A percentile compares a stretch with the other conserved stretches of the same genome.
Evolutionary conservation across 2,797 vertebrate genomes (phyloP).

Genomic region (Liasis olivaceus): DNA sequence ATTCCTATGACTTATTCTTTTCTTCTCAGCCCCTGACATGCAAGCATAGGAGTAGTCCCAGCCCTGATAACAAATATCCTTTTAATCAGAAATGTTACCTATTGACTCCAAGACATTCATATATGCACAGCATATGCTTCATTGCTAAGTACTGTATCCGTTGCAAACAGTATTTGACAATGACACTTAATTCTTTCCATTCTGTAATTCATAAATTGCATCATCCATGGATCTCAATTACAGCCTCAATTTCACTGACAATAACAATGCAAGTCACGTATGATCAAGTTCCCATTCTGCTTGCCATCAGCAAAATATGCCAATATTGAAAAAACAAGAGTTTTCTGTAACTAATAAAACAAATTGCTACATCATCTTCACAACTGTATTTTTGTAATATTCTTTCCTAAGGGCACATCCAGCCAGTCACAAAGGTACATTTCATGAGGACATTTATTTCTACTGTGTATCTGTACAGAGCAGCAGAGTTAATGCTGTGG

Average conservation of each 20-base stretch:
- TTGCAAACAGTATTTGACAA: conserved; percentile 10
- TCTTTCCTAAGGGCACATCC: conserved; percentile 9
- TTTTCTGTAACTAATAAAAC: conserved; percentile 24
- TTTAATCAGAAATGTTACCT: neutral
- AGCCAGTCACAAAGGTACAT: conserved; percentile 1
- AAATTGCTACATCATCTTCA: conserved; percentile 26
- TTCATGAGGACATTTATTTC: conserved; percentile 29
- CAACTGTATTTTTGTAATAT: conserved; percentile 17
- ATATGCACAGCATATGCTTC: neutral
- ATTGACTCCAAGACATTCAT: neutral
- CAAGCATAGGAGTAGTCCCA: neutral
- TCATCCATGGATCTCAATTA: conserved; percentile 14
- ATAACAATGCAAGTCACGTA: neutral
- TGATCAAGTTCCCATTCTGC: neutral
- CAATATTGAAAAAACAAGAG: neutral
- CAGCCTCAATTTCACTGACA: neutral
- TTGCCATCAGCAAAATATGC: conserved; percentile 13
- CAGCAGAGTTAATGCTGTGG: neutral
- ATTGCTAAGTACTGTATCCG: neutral
- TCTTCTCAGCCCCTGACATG: neutral
- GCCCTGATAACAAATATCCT: neutral
- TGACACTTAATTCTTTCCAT: neutral
- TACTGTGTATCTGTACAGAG: conserved; percentile 7
- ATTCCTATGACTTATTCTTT: neutral
- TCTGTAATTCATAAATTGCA: neutral